Conservation (phyloP, 1,140 invertebrate genomes). For the Glossosoma conforme region DNA sequence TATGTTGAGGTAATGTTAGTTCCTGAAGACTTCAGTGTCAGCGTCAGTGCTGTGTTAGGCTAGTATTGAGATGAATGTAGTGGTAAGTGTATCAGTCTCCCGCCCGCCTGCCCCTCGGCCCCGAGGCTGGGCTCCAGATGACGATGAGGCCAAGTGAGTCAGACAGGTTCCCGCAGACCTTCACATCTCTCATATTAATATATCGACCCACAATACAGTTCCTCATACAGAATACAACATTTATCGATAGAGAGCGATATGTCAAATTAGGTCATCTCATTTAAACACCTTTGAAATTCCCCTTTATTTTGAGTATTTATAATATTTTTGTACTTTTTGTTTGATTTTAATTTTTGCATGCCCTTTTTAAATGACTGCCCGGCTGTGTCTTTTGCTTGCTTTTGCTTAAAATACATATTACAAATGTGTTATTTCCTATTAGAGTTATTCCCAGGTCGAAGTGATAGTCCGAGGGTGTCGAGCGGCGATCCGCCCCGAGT, state of each 20-base stretch:
- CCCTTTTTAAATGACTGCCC: constrained; percentile 35
- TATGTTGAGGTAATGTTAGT: too few species aligned
- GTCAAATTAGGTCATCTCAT: constrained; percentile 9
- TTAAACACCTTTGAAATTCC: constrained; percentile 8
- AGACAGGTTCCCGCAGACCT: constrained; percentile 30
- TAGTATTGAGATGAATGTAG: neutral
- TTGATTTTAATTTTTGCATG: constrained; percentile 21
- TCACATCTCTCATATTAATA: constrained; percentile 1
- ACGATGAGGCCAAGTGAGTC: constrained; percentile 31
- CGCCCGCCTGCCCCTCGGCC: constrained; percentile 9
- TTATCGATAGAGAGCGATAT: constrained; percentile 2
- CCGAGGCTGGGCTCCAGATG: constrained; percentile 13
- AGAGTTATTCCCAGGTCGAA: too few species aligned
- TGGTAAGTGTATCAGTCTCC: neutral
- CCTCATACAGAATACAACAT: constrained; percentile 7
- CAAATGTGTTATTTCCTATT: constrained; percentile 14
- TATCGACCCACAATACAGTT: constrained; percentile 5
- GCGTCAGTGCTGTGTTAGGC: neutral
- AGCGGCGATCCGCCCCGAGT: constrained; percentile 36
- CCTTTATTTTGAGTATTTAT: constrained; percentile 5
- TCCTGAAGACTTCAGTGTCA: too few species aligned
- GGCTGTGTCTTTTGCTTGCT: constrained; percentile 52
- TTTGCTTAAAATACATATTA: constrained; percentile 39
- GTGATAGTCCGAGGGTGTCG: too few species aligned
- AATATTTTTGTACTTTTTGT: constrained; percentile 11